Evolutionary conservation across 2,888 invertebrate genomes (phyloP), one percentile per base, ranked within the genome.

Genomic region (Troilus luridus): DNA sequence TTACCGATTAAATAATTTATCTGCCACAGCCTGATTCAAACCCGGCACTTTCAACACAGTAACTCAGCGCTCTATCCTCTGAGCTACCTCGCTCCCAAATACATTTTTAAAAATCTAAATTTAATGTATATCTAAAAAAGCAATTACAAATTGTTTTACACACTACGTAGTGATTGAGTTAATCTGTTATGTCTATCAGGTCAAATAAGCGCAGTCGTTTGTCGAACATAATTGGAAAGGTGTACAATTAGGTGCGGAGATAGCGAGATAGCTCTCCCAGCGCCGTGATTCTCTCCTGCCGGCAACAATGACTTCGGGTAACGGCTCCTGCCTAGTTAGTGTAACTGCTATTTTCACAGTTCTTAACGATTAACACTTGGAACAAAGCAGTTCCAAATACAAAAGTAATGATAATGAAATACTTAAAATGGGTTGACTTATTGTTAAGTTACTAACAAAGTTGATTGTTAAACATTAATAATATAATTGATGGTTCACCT

Each of bases 171-270:
- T 77, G 41, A 77, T 77, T 41, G 77, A 77, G 19, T 56, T 85
- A 56, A 85, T 85, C 56, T 85, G 5, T 85, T n/a, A 85, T 56
- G n/a, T 85, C 9, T 19, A 56, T 21, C n/a, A 0, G 21, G 21
- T 85, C 7, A 12, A 85, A 85, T 56, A 85, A 85, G 85, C 5
- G 85, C 10, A 85, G 54, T n/a, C n/a, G 56, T 85, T 85, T 9
- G 85, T 56, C n/a, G 56, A 41, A n/a, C 2, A 85, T 85, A 85
- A 85, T 85, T 85, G 85, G 85, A 12, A n/a, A 0, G 19, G 5
- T 11, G 85, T 58, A 85, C 56, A 85, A 85, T 85, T 85, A 85
- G 85, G 56, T 58, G 85, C 12, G 56, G 11, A 56, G 85, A 85
- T 85, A 56, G 85, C 1, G 21, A 85, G 54, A 85, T 56, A 85